Conservation (phyloP, 2,113 vertebrate species). For the Callospermophilus lateralis region DNA sequence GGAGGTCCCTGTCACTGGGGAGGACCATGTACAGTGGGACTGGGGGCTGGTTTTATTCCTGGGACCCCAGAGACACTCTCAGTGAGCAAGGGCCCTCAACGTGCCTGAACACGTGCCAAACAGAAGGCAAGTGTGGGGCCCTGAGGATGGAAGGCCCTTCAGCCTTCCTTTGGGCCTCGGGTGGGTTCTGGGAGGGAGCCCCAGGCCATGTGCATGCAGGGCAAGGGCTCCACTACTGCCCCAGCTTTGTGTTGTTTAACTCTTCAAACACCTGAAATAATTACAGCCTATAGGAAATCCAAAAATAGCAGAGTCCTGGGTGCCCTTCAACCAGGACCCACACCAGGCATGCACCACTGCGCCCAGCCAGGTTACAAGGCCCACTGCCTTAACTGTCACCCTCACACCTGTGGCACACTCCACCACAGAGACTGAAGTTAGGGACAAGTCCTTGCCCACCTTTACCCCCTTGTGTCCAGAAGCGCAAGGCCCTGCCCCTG, state of each 20-base stretch:
- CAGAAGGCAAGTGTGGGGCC: background rate
- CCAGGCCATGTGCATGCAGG: background rate
- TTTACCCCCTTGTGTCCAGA: accelerated
- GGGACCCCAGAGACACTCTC: background rate
- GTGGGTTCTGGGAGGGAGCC: background rate
- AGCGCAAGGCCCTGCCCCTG: background rate
- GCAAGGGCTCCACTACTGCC: background rate
- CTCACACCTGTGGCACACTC: background rate
- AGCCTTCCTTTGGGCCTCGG: background rate
- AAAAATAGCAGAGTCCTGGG: background rate
- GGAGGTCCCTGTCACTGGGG: background rate
- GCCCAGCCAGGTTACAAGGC: too few species aligned
- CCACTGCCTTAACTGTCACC: too few species aligned
- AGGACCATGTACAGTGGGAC: accelerated
- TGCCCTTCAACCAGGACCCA: background rate
- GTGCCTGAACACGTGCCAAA: background rate
- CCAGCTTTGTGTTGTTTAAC: background rate
- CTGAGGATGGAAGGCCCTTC: background rate
- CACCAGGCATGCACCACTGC: background rate
- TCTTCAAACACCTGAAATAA: background rate
- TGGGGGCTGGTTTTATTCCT: background rate
- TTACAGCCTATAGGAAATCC: background rate
- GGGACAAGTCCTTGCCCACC: background rate
- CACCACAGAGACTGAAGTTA: accelerated
- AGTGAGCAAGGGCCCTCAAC: background rate